These are phyloP conservation scores for Cerastis rubricosa DNA, from an alignment of 2,888 invertebrate genomes.

Conservation along the genomic window DNA sequence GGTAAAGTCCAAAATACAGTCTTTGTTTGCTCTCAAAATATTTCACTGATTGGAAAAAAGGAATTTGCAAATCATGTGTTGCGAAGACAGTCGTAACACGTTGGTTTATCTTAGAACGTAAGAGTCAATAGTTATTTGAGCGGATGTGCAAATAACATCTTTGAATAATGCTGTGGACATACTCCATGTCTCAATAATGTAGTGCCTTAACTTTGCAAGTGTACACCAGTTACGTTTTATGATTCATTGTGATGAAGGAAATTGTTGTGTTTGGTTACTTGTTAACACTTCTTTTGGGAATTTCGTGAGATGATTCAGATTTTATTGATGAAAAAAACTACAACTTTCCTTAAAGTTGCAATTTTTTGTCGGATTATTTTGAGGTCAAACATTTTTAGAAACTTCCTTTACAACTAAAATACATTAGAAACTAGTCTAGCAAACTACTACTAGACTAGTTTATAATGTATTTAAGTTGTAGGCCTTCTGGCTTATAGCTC, in stretches of 20 bases:
- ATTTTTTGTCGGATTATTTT: neutral
- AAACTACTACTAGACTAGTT: too few relatives aligned
- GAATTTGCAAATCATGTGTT: slow-evolving; percentile 21
- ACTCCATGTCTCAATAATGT: slow-evolving; percentile 54
- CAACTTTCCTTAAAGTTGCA: too few relatives aligned
- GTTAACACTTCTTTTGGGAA: slow-evolving; percentile 25
- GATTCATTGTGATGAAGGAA: slow-evolving; percentile 19
- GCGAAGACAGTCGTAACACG: slow-evolving; percentile 14
- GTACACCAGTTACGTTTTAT: slow-evolving; percentile 34
- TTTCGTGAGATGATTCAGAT: slow-evolving; percentile 7
- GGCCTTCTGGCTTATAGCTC: too few relatives aligned
- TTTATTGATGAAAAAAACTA: neutral
- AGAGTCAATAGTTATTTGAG: slow-evolving; percentile 46
- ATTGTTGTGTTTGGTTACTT: neutral
- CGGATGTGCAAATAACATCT: slow-evolving; percentile 61
- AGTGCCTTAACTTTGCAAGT: slow-evolving; percentile 37
- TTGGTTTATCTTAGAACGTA: slow-evolving; percentile 25
- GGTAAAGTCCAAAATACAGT: slow-evolving; percentile 26
- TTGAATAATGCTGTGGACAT: slow-evolving; percentile 48
- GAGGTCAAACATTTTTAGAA: neutral
- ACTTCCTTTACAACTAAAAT: neutral
- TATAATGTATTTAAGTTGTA: too few relatives aligned
- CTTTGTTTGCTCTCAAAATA: slow-evolving; percentile 45
- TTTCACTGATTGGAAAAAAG: slow-evolving; percentile 25
- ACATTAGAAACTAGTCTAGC: neutral